Evolutionary conservation across 2,888 invertebrate species (phyloP).

Genomic region (Ichneumoninae sp.): DNA sequence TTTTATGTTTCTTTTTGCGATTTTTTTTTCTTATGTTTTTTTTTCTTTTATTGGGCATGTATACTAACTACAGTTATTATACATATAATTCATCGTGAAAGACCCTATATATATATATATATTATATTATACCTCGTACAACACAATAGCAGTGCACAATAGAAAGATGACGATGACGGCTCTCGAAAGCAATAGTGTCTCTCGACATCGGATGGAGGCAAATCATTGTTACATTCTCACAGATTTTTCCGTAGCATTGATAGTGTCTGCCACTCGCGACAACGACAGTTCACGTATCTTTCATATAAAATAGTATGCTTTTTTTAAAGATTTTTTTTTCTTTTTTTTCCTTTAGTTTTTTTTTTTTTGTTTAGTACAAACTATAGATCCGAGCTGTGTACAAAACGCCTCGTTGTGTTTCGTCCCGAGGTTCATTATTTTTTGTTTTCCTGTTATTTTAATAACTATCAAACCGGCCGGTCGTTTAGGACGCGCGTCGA

Average conservation of each 20-base stretch:
- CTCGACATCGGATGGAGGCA: conserved; percentile 55
- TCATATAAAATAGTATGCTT: conserved; percentile 66
- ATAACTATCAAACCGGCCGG: conserved; percentile 28
- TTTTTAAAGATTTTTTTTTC: conserved; percentile 17
- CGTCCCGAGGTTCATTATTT: conserved; percentile 14
- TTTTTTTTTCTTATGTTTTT: neutral
- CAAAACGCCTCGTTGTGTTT: conserved; percentile 55
- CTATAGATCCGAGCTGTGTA: conserved; percentile 59
- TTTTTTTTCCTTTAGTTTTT: conserved; percentile 9
- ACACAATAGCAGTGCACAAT: conserved; percentile 69
- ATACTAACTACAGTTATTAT: conserved; percentile 70
- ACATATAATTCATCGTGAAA: conserved; percentile 69
- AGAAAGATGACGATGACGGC: conserved; percentile 65
- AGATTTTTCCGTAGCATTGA: conserved; percentile 37
- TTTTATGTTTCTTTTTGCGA: conserved; percentile 9
- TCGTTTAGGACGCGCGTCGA: conserved; percentile 32
- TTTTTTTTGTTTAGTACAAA: conserved; percentile 60
- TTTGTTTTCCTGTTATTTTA: conserved; percentile 10
- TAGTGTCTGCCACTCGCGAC: conserved; percentile 24
- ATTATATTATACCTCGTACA: conserved; percentile 67
- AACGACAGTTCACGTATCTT: conserved; percentile 49
- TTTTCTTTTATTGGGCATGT: conserved; percentile 69
- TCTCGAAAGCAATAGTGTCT: conserved; percentile 56
- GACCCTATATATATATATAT: conserved; percentile 59
- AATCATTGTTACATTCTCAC: conserved; percentile 53